phyloP scores from a whole-genome alignment of 2,113 vertebrate species.

The Percopsis transmontana region DNA sequence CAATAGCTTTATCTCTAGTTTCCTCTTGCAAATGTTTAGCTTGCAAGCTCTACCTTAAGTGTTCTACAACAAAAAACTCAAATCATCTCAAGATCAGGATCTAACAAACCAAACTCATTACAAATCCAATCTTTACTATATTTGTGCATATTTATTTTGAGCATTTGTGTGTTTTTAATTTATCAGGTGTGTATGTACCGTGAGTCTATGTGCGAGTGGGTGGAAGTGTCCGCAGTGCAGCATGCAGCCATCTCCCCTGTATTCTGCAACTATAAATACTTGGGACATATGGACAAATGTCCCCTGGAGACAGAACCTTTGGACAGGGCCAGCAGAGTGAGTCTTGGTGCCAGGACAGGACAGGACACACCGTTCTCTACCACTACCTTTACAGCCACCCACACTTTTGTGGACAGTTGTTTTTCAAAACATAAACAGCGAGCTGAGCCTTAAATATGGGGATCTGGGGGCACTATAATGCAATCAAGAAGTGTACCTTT shows the following conservation, averaged over 20 bases:
- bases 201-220: neutral
- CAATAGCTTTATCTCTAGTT: too few relatives aligned
- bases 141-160: neutral
- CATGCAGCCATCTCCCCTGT: slow-evolving; percentile 4
- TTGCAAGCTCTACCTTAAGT: too few relatives aligned
- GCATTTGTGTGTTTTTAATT: neutral
- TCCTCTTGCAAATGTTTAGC: too few relatives aligned
- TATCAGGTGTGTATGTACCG: neutral
- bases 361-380: neutral
- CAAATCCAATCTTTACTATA: too few relatives aligned
- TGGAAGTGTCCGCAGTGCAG: neutral
- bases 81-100: too few relatives aligned
- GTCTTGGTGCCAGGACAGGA: neutral
- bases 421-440: neutral
- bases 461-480: too few relatives aligned
- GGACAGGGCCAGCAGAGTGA: neutral
- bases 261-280: slow-evolving; percentile 34
- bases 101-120: too few relatives aligned
- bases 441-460: too few relatives aligned
- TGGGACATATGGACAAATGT: slow-evolving; percentile 6
- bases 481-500: too few relatives aligned
- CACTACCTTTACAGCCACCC: too few relatives aligned
- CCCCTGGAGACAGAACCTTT: slow-evolving; percentile 15
- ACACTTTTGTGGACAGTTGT: too few relatives aligned
- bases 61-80: too few relatives aligned